Evolutionary conservation across 23 tunicate species (phyloP).

Genomic region (Halocynthia aurantium): DNA sequence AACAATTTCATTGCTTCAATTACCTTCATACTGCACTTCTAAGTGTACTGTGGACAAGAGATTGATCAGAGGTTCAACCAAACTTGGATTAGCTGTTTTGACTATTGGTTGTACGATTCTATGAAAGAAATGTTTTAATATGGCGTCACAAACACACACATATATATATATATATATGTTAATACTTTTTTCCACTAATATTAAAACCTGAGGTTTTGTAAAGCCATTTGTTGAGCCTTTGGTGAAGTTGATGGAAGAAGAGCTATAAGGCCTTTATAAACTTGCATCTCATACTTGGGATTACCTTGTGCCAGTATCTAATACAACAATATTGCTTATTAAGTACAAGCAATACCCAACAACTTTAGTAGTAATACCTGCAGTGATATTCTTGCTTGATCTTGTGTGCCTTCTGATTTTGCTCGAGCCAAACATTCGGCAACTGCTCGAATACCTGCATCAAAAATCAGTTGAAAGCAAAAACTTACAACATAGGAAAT

Average conservation of each 20-base stretch:
- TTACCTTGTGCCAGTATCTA: constrained; percentile 85
- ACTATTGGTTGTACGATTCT: constrained; percentile 73
- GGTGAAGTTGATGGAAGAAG: constrained; percentile 89
- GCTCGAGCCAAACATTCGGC: constrained; percentile 94
- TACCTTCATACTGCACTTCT: constrained; percentile 88
- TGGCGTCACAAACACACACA: not conserved
- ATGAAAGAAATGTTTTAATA: not conserved
- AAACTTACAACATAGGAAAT: not conserved
- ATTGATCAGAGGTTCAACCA: constrained; percentile 77
- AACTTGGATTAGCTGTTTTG: constrained; percentile 61
- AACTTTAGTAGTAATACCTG: constrained; percentile 18
- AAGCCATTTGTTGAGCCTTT: constrained; percentile 91
- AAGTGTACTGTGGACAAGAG: constrained; percentile 66
- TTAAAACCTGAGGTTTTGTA: constrained; percentile 54
- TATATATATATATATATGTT: not conserved
- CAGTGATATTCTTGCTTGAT: constrained; percentile 41
- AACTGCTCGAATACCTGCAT: constrained; percentile 64
- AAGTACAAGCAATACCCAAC: not conserved
- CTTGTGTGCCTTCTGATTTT: constrained; percentile 62
- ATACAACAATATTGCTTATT: not conserved
- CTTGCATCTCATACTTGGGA: constrained; percentile 85
- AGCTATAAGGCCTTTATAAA: constrained; percentile 93
- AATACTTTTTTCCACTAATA: not conserved
- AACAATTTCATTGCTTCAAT: not conserved
- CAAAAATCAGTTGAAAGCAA: constrained; percentile 4